Evolutionary conservation across 2,888 invertebrate genomes (phyloP).

Genomic region (Pyrgus malvae): DNA sequence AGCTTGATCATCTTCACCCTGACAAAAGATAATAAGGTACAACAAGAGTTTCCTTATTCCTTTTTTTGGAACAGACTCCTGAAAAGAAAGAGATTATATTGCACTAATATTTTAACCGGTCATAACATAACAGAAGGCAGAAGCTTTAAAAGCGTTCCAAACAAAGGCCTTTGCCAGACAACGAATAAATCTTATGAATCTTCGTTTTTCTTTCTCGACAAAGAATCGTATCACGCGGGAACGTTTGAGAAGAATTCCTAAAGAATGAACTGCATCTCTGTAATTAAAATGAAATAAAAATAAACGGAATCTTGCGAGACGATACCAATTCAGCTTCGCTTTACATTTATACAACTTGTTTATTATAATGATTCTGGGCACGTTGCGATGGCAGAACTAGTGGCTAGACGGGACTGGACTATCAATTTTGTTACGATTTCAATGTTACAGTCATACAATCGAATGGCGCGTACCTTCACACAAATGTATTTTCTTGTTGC

Average conservation of each 20-base stretch:
- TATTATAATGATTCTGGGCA: conserved; percentile 20
- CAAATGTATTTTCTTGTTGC: too few relatives aligned
- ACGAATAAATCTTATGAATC: conserved; percentile 26
- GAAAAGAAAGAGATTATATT: neutral
- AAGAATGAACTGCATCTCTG: conserved; percentile 24
- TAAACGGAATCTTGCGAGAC: conserved; percentile 6
- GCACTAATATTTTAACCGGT: conserved; percentile 15
- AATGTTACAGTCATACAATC: too few relatives aligned
- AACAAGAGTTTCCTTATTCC: too few relatives aligned
- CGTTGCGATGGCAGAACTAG: conserved; percentile 10
- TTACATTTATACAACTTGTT: conserved; percentile 18
- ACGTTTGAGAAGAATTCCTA: conserved; percentile 24
- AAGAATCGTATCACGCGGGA: conserved; percentile 27
- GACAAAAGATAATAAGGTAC: too few relatives aligned
- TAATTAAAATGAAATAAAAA: conserved; percentile 28
- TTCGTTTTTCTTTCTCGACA: conserved; percentile 23
- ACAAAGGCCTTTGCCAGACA: conserved; percentile 23
- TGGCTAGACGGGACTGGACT: neutral
- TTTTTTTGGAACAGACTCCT: too few relatives aligned
- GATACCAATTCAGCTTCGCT: conserved; percentile 15
- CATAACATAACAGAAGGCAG: conserved; percentile 1
- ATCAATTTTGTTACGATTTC: conserved; percentile 7
- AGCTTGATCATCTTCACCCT: too few relatives aligned
- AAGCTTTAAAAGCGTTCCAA: conserved; percentile 14
- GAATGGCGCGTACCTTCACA: neutral